Percentiles rank a stretch among this genome's conserved stretches.
Evolutionary conservation across 2,797 vertebrate genomes (phyloP).

Genomic region (Micromesistius poutassou): DNA sequence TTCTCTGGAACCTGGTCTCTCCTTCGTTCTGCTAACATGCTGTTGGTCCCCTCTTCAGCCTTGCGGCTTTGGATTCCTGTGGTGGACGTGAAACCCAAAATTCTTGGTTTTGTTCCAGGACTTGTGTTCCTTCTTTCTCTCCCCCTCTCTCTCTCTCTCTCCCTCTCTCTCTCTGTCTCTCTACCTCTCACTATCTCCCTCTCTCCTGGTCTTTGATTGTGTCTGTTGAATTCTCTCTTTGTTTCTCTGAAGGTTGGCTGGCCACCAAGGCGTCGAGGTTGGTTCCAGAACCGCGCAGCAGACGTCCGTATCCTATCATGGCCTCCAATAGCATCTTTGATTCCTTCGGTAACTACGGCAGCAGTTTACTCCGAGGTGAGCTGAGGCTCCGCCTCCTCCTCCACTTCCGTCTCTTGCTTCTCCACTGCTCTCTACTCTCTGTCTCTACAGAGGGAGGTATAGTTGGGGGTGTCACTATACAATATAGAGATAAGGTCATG

Average conservation of each 20-base stretch:
- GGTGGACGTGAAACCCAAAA: slow-evolving; percentile 82
- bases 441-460: background rate
- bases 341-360: slow-evolving; percentile 82
- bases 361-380: slow-evolving; percentile 84
- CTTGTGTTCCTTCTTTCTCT: slow-evolving; percentile 47
- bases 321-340: slow-evolving; percentile 92
- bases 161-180: slow-evolving; percentile 33
- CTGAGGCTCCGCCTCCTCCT: slow-evolving; percentile 30
- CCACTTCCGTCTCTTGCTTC: background rate
- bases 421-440: slow-evolving; percentile 1
- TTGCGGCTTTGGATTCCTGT: slow-evolving; percentile 94
- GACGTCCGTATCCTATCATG: slow-evolving; percentile 67
- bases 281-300: slow-evolving; percentile 27
- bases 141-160: slow-evolving; percentile 13
- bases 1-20: slow-evolving; percentile 32
- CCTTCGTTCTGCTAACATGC: slow-evolving; percentile 67
- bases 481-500: background rate
- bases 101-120: slow-evolving; percentile 82
- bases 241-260: slow-evolving; percentile 51
- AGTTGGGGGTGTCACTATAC: background rate
- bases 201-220: slow-evolving; percentile 34
- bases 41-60: slow-evolving; percentile 73
- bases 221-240: slow-evolving; percentile 28
- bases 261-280: slow-evolving; percentile 33
- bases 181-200: slow-evolving; percentile 36